Evolutionary conservation across 2,888 invertebrate genomes (phyloP).

Genomic region (Tetragonisca angustula): DNA sequence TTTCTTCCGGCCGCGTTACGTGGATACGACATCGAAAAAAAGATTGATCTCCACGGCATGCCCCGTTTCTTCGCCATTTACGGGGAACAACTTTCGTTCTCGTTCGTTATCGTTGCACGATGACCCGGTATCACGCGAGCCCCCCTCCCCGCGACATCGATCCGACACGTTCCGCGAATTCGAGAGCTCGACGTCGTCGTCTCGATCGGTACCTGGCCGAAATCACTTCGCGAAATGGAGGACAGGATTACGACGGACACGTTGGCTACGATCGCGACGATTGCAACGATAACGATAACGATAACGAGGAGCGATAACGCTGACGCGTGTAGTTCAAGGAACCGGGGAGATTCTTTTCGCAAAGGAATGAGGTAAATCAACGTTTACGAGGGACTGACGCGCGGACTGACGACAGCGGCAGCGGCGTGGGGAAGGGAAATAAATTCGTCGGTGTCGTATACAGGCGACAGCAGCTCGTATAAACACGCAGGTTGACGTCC

Average conservation of each 20-base stretch:
- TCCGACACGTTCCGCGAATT: not conserved
- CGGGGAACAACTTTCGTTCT: not conserved
- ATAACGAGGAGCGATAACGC: not conserved
- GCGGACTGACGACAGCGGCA: no score
- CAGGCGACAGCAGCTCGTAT: no score
- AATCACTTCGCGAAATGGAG: not conserved
- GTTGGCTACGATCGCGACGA: not conserved
- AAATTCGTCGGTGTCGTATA: no score
- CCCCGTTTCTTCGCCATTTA: not conserved
- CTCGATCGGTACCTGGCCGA: not conserved
- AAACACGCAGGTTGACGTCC: no score
- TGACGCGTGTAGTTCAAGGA: not conserved
- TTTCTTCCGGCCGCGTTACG: not conserved
- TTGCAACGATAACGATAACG: not conserved
- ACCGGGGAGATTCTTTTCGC: not conserved
- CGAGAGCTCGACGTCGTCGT: no score
- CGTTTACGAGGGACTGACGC: not conserved
- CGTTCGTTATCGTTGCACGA: not conserved
- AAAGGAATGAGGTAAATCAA: not conserved
- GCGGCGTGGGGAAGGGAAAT: no score
- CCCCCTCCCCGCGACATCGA: not conserved
- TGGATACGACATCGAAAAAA: not conserved
- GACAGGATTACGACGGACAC: not conserved
- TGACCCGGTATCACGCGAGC: not conserved
- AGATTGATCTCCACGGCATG: not conserved